These are phyloP conservation scores for Latrodectus geometricus DNA, from an alignment of 1,140 invertebrate genomes.

Conservation along the genomic window DNA sequence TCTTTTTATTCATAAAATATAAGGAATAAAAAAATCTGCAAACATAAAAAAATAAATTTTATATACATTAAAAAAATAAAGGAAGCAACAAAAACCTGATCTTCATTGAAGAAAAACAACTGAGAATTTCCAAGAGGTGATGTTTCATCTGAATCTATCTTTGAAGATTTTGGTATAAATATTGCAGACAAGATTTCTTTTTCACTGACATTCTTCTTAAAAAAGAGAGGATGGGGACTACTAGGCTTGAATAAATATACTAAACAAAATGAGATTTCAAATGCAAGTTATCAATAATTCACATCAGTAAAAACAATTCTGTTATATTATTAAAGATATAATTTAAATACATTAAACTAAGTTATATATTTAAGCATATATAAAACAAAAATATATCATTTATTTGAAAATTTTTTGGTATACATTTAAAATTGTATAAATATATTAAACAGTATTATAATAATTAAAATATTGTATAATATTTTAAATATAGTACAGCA, in stretches of 20 bases:
- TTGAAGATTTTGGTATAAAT: constrained; percentile 20
- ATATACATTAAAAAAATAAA: neutral
- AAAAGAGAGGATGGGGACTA: constrained; percentile 8
- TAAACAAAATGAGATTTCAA: neutral
- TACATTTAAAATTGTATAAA: too few species aligned
- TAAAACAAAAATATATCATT: too few species aligned
- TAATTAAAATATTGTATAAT: too few species aligned
- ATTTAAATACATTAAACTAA: too few species aligned
- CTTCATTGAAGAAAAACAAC: constrained; percentile 32
- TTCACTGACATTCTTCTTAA: neutral
- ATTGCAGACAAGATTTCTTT: constrained; percentile 6
- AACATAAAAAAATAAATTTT: neutral
- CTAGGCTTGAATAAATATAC: constrained; percentile 24
- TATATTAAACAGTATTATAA: too few species aligned
- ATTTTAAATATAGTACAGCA: too few species aligned
- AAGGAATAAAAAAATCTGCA: neutral
- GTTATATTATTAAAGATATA: too few species aligned
- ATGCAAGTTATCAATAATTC: too few species aligned
- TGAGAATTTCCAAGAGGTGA: constrained; percentile 6
- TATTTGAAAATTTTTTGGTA: too few species aligned
- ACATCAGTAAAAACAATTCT: too few species aligned
- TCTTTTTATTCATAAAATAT: neutral
- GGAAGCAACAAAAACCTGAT: constrained; percentile 23
- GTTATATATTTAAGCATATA: too few species aligned
- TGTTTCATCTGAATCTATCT: neutral